Evolutionary conservation across 30 jellyfish, hydroid and myxozoan species (phyloP).

Genomic region (Hydra vulgaris): DNA sequence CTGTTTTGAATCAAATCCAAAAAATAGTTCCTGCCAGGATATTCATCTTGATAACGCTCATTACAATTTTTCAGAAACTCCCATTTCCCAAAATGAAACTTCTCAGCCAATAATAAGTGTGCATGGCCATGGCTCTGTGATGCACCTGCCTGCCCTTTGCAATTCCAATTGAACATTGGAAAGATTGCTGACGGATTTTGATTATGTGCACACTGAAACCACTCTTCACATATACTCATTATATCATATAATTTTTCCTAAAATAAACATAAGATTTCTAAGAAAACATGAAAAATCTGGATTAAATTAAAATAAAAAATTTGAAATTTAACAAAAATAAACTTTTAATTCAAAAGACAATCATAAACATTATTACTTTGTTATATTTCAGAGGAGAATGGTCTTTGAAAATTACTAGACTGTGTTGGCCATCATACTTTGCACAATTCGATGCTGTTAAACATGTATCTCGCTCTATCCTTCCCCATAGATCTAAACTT

Average conservation of each 20-base stretch:
- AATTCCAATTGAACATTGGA: conserved; percentile 38
- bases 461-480: conserved; percentile 24
- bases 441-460: conserved; percentile 32
- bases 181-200: conserved; percentile 13
- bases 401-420: conserved; percentile 24
- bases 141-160: conserved; percentile 48
- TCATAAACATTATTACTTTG: conserved; percentile 4
- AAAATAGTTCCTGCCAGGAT: conserved; percentile 29
- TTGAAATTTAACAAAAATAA: neutral
- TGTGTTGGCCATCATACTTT: conserved; percentile 23
- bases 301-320: neutral
- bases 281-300: neutral
- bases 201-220: conserved; percentile 25
- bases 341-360: neutral
- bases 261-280: neutral
- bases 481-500: conserved; percentile 24
- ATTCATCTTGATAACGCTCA: conserved; percentile 11
- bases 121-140: conserved; percentile 47
- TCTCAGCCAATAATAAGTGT: conserved; percentile 25
- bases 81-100: conserved; percentile 29
- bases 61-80: conserved; percentile 19
- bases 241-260: conserved; percentile 26
- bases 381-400: conserved; percentile 23
- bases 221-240: conserved; percentile 27
- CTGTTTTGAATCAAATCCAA: conserved; percentile 28